phyloP scores from a whole-genome alignment of 2,113 vertebrate species.

The Hypomesus transpacificus region DNA sequence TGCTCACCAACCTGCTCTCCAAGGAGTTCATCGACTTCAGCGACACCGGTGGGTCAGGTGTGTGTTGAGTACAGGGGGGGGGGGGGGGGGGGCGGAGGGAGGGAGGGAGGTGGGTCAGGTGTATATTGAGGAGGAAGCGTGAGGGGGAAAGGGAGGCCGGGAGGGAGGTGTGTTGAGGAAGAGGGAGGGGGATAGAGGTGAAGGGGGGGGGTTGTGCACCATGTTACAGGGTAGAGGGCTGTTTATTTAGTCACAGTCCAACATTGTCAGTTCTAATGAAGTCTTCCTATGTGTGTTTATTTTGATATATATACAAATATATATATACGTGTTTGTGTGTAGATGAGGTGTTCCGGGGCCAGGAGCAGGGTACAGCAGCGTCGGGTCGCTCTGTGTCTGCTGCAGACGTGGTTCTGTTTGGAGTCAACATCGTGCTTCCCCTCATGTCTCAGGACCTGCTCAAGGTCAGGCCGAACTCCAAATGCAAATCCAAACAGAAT shows the following conservation, averaged over 20 bases:
- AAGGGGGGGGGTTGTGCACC: neutral
- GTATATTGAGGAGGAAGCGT: neutral
- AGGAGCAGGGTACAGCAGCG: slow-evolving; percentile 86
- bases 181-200: neutral
- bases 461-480: slow-evolving; percentile 75
- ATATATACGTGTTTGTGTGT: neutral
- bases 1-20: slow-evolving; percentile 95
- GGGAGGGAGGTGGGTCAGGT: neutral
- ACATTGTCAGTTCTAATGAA: no score
- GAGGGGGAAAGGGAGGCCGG: neutral
- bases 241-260: no score
- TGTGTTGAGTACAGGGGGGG: neutral
- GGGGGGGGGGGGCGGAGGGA: neutral
- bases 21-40: slow-evolving; percentile 99
- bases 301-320: neutral
- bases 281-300: neutral
- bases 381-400: slow-evolving; percentile 85
- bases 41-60: slow-evolving; percentile 80
- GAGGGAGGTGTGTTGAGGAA: neutral
- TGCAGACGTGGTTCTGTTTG: slow-evolving; percentile 95
- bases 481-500: neutral
- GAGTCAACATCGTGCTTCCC: slow-evolving; percentile 94
- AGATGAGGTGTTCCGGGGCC: slow-evolving; percentile 96
- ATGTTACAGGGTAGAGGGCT: no score
- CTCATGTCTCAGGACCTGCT: slow-evolving; percentile 98